Conservation (phyloP, 2,888 invertebrate genomes). For the Miltochrista miniata region DNA sequence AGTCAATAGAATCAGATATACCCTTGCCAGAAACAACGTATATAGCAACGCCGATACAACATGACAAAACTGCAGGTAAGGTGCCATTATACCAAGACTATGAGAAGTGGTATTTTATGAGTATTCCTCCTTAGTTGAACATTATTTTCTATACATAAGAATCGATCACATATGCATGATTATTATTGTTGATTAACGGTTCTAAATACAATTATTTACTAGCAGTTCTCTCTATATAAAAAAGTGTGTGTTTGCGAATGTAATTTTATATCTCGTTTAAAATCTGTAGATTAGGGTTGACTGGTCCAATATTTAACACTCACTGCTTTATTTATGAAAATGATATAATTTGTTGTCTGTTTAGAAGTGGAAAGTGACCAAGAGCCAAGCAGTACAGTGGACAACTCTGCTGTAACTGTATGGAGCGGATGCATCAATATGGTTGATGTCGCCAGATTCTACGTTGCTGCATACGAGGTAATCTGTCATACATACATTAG, state of each 20-base stretch:
- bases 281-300: no score
- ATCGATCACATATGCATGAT: no score
- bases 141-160: no score
- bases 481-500: no score
- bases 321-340: neutral
- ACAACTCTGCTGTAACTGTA: slow-evolving; percentile 76
- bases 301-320: neutral
- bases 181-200: no score
- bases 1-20: slow-evolving; percentile 59
- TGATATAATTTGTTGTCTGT: slow-evolving; percentile 4
- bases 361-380: slow-evolving; percentile 87
- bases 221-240: no score
- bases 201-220: no score
- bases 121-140: no score
- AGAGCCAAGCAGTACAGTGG: slow-evolving; percentile 91
- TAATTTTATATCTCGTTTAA: no score
- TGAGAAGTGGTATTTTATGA: no score
- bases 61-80: slow-evolving; percentile 64
- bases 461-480: slow-evolving; percentile 91
- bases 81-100: neutral
- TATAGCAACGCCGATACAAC: slow-evolving; percentile 42
- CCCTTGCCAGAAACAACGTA: slow-evolving; percentile 51
- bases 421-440: slow-evolving; percentile 95
- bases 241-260: no score
- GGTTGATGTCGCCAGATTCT: slow-evolving; percentile 95